Evolutionary conservation across 2,888 invertebrate species (phyloP).

Genomic region (Drosophila aldrichi): DNA sequence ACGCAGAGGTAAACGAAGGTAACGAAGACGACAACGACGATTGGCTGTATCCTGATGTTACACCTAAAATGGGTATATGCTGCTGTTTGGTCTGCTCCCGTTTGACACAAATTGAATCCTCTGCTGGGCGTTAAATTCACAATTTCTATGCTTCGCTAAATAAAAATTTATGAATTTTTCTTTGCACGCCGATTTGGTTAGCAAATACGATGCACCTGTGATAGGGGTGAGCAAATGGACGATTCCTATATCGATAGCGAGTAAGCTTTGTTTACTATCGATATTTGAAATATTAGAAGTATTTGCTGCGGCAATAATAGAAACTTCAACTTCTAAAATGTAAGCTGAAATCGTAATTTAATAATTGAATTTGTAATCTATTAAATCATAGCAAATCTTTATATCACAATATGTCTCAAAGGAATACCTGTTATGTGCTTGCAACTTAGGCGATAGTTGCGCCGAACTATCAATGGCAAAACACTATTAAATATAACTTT

Average conservation of each 20-base stretch:
- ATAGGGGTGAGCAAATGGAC: slow-evolving; percentile 18
- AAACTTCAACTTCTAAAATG: not conserved
- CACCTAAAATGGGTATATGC: slow-evolving; percentile 3
- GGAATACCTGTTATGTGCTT: not conserved
- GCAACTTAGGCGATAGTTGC: not conserved
- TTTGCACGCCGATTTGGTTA: slow-evolving; percentile 57
- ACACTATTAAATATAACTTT: not conserved
- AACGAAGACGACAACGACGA: slow-evolving; percentile 14
- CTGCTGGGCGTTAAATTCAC: slow-evolving; percentile 5
- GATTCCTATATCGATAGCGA: slow-evolving; percentile 13
- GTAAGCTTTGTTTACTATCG: not conserved
- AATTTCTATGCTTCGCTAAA: slow-evolving; percentile 27
- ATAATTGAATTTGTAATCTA: not conserved
- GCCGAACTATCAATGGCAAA: not conserved
- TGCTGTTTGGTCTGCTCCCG: slow-evolving; percentile 14
- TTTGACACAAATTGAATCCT: slow-evolving; percentile 17
- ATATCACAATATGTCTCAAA: not conserved
- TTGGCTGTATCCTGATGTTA: slow-evolving; percentile 8
- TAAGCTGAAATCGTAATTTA: not conserved
- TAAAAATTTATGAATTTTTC: slow-evolving; percentile 40
- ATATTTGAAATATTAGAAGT: not conserved
- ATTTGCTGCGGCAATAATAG: not conserved
- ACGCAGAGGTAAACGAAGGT: slow-evolving; percentile 43
- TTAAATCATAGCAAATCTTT: not conserved
- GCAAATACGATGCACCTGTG: slow-evolving; percentile 60